Evolutionary conservation across 2,888 invertebrate genomes (phyloP), one percentile per base, ranked within the genome.

Genomic region (Aproaerema taeniolella): DNA sequence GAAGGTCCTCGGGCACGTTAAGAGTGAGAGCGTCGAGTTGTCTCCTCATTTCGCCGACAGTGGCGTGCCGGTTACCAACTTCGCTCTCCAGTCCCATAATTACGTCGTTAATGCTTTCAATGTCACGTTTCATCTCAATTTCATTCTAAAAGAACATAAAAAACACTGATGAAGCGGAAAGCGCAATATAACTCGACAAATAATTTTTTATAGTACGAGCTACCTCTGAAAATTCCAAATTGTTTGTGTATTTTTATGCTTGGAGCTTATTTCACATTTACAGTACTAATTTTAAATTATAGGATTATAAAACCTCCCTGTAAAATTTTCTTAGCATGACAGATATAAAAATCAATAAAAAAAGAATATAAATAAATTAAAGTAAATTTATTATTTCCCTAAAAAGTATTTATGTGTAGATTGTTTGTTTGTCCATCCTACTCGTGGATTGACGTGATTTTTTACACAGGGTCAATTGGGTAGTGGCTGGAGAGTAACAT

Each of bases 131-230:
- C 37, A 37, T 37, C 20, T 37, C 30, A 1, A 6, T 6, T 37
- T 30, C 37, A 37, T 37, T 37, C 37, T 37, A n/a, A 26, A 9
- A 9, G 3, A 3, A n/a, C n/a, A 10, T 7, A 28, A n/a, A n/a
- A n/a, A n/a, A n/a, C n/a, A n/a, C n/a, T n/a, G n/a, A n/a, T n/a
- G n/a, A n/a, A n/a, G n/a, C n/a, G n/a, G n/a, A n/a, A n/a, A n/a
- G n/a, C n/a, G n/a, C n/a, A n/a, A n/a, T n/a, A n/a, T n/a, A n/a
- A n/a, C n/a, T n/a, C n/a, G n/a, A n/a, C n/a, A n/a, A n/a, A n/a
- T n/a, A n/a, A n/a, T n/a, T n/a, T n/a, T n/a, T n/a, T n/a, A n/a
- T n/a, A n/a, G n/a, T n/a, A n/a, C n/a, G n/a, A n/a, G n/a, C n/a
- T n/a, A n/a, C n/a, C n/a, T n/a, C n/a, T n/a, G 4, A 7, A 7